Conservation (phyloP, 2,797 vertebrate species). For the Malurus splendens region DNA sequence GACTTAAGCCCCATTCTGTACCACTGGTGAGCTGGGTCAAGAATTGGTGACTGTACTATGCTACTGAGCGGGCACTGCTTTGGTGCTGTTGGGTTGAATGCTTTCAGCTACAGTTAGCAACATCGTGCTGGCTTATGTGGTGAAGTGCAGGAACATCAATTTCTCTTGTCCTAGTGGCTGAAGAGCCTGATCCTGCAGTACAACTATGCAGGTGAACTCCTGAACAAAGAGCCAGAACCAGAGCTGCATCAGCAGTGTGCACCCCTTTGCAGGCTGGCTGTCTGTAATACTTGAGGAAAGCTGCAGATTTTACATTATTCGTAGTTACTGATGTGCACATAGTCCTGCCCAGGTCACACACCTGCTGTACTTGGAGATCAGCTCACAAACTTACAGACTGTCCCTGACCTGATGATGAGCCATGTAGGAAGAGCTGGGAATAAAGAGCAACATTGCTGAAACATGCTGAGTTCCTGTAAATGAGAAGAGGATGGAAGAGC, state of each 20-base stretch:
- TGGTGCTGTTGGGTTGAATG: not conserved
- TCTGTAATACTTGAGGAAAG: not conserved
- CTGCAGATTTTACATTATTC: not conserved
- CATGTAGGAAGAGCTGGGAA: not conserved
- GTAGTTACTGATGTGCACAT: not conserved
- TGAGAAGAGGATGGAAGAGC: not conserved
- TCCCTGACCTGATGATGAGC: not conserved
- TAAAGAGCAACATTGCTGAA: not conserved
- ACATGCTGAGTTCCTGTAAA: not conserved
- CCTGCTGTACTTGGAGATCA: not conserved
- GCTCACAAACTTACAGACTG: not conserved
- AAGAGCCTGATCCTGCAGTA: not conserved
- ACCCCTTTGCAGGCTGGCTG: not conserved
- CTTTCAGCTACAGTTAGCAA: not conserved
- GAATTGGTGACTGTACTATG: rapidly evolving
- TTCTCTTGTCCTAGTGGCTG: not conserved
- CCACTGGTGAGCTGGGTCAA: not conserved
- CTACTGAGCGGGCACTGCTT: not conserved
- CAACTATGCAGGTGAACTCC: not conserved
- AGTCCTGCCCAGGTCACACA: not conserved
- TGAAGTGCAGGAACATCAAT: not conserved
- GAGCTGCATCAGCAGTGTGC: not conserved
- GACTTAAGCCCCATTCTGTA: not conserved
- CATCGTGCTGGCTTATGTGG: rapidly evolving
- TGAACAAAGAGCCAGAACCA: not conserved